Evolutionary conservation across 2,797 vertebrate genomes (phyloP).

Genomic region (Microctenopoma stevenorrisi): DNA sequence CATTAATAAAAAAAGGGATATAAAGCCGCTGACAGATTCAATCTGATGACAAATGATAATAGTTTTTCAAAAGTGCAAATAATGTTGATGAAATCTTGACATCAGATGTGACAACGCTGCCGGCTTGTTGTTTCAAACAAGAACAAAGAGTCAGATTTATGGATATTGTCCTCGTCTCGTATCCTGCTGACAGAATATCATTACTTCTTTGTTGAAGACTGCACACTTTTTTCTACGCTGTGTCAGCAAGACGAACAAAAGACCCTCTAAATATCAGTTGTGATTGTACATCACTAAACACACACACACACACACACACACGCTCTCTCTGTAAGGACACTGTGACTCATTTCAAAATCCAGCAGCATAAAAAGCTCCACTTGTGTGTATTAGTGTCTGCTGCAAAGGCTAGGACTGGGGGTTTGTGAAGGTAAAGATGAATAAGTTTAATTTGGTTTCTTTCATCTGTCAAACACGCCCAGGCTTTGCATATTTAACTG

Average conservation of each 20-base stretch:
- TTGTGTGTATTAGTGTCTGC: conserved; percentile 24
- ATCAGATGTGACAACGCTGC: conserved; percentile 10
- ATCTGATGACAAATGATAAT: conserved; percentile 26
- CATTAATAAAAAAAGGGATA: conserved; percentile 29
- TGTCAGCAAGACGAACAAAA: conserved; percentile 55
- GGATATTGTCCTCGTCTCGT: conserved; percentile 28
- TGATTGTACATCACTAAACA: conserved; percentile 50
- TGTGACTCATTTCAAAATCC: conserved; percentile 23
- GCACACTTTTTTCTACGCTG: conserved; percentile 28
- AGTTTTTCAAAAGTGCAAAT: conserved; percentile 27
- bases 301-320: no score
- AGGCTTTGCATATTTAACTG: conserved; percentile 67
- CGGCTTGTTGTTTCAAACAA: conserved; percentile 3
- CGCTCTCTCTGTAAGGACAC: not conserved
- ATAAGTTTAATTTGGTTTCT: conserved; percentile 69
- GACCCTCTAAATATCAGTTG: conserved; percentile 43
- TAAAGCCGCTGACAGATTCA: conserved; percentile 16
- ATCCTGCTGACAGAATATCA: conserved; percentile 40
- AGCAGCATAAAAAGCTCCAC: conserved; percentile 23
- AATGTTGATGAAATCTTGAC: conserved; percentile 28
- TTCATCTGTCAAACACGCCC: conserved; percentile 66
- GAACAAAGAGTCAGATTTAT: conserved; percentile 38
- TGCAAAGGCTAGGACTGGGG: conserved; percentile 27
- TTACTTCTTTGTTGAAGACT: conserved; percentile 41
- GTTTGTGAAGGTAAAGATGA: conserved; percentile 59